These are phyloP conservation scores for Macquaria ambigua DNA, from an alignment of 2,113 vertebrate genomes.

Conservation along the genomic window DNA sequence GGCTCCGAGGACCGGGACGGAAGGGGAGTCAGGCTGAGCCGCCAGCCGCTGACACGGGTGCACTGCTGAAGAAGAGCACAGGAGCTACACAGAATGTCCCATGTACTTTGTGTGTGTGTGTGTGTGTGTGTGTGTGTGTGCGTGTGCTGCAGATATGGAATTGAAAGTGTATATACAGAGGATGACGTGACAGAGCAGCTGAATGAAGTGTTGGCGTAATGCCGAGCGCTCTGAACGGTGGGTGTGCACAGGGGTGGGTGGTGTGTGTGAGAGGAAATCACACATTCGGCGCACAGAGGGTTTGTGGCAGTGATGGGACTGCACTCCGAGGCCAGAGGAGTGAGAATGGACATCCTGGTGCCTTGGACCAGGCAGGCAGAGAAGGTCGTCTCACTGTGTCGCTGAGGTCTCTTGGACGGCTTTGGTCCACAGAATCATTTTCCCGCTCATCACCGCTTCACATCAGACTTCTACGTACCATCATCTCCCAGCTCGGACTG, in stretches of 20 bases:
- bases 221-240: conserved; percentile 57
- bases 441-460: background rate
- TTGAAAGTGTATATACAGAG: conserved; percentile 58
- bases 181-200: conserved; percentile 13
- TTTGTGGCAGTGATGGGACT: conserved; percentile 47
- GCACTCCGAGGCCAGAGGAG: conserved; percentile 29
- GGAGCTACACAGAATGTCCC: conserved; percentile 70
- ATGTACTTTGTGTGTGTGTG: conserved; percentile 45
- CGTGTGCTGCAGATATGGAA: conserved; percentile 32
- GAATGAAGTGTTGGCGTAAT: conserved; percentile 43
- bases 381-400: conserved; percentile 54
- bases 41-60: conserved; percentile 13
- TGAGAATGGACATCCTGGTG: conserved; percentile 60
- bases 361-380: conserved; percentile 47
- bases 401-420: conserved; percentile 37
- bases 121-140: background rate
- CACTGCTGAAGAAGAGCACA: conserved; percentile 47
- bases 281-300: conserved; percentile 21
- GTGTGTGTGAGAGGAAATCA: conserved; percentile 25
- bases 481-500: conserved; percentile 25
- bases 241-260: conserved; percentile 23
- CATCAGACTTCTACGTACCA: background rate
- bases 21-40: conserved; percentile 2
- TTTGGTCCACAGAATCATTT: background rate
- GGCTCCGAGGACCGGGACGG: conserved; percentile 35